Evolutionary conservation across 2,113 vertebrate genomes (phyloP), one percentile per base, ranked within the genome.

Genomic region (Alethe castanea): DNA sequence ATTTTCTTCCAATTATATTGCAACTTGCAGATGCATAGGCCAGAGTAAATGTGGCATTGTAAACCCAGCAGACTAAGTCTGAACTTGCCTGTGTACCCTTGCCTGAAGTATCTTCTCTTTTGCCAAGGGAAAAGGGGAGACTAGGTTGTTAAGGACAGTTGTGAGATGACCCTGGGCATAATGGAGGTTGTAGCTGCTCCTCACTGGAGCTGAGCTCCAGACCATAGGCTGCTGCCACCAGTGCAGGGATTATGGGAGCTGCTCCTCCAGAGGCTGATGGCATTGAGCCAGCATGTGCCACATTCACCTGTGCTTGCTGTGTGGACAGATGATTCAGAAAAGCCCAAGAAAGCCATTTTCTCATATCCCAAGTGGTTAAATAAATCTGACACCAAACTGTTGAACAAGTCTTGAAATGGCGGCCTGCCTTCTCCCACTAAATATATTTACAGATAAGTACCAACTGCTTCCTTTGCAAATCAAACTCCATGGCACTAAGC

Each of bases 141-240:
- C 8, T 16, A 23, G 10, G 6, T 64, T 26, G 64, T 52, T 47
- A 20, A 47, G 61, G 45, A 12, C 35, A 23, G 2, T 35, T 69
- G 60, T 2, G 5, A 73, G 24, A n/a, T 48, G 62, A 11, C 13
- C 4, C 28, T 19, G n/a, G 12, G 11, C 31, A 42, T 0, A 1
- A 8, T n/a, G 26, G 14, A 0, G 4, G 18, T 44, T 59, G 42
- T 33, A 53, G 42, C 28, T 71, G 25, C 14, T 67, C 53, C 25
- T 26, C 1, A 0, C 14, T 0, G 4, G 33, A 2, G 1, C 22
- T 50, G 72, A 89, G 19, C 22, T 91, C 53, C 0, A 0, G 40
- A 15, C 14, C 22, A 11, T 1, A 5, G 25, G 56, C 8, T 85
- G 38, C 38, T 70, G 65, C 17, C 33, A 17, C 15, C n/a, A 26